Conservation (phyloP, 1,140 invertebrate species). For the Ceratina japonica region DNA sequence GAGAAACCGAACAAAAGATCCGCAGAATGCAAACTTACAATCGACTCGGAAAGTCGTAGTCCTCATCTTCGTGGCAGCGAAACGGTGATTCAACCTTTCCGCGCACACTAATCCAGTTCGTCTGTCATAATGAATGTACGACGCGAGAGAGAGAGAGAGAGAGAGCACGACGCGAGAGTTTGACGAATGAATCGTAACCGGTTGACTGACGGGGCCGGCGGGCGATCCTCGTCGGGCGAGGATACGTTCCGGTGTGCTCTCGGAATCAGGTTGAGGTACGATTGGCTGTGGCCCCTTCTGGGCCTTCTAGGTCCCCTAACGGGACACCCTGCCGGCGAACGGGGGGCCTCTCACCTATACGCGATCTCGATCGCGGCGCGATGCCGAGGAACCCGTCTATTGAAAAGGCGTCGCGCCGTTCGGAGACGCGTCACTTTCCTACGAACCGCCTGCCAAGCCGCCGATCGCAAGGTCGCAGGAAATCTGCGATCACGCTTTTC, state of each 20-base stretch:
- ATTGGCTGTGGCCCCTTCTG: conserved; percentile 57
- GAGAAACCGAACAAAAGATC: neutral
- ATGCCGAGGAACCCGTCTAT: neutral
- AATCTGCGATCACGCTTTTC: conserved; percentile 24
- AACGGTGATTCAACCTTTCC: neutral
- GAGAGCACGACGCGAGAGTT: neutral
- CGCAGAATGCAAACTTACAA: too few species aligned
- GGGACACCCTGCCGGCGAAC: conserved; percentile 66
- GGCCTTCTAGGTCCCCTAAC: conserved; percentile 78
- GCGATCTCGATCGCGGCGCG: conserved; percentile 45
- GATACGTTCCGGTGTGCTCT: conserved; percentile 54
- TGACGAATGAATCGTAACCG: conserved; percentile 33
- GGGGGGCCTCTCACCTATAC: conserved; percentile 56
- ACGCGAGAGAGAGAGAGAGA: neutral
- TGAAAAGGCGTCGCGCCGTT: neutral
- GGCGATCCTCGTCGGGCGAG: conserved; percentile 40
- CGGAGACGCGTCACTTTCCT: conserved; percentile 51
- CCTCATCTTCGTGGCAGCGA: too few species aligned
- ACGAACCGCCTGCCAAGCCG: neutral
- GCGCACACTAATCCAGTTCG: too few species aligned
- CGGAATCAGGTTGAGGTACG: conserved; percentile 44
- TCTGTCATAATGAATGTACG: too few species aligned
- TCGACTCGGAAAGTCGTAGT: too few species aligned
- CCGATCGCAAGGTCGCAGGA: conserved; percentile 41
- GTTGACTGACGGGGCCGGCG: conserved; percentile 50